These are phyloP conservation scores for Parasteatoda lunata DNA, from an alignment of 2,888 invertebrate species.

Conservation along the genomic window DNA sequence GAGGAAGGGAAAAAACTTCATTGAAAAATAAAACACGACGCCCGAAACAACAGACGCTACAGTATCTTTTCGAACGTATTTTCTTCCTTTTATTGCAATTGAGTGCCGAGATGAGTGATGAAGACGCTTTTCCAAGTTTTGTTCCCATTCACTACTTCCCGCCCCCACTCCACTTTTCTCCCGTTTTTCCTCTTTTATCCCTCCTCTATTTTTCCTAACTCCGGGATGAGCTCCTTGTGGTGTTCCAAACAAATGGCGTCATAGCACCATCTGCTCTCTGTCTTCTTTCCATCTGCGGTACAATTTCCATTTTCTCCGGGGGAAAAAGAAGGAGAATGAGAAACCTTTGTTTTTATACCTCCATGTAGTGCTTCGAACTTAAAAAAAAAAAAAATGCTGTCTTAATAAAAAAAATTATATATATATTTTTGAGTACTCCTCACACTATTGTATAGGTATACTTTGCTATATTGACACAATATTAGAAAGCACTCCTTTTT, in stretches of 20 bases:
- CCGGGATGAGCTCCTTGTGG: not conserved
- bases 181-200: conserved; percentile 1
- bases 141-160: conserved; percentile 3
- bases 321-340: too few relatives aligned
- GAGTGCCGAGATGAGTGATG: conserved; percentile 61
- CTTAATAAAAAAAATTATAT: too few relatives aligned
- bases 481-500: too few relatives aligned
- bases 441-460: too few relatives aligned
- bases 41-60: conserved; percentile 14
- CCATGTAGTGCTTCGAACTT: too few relatives aligned
- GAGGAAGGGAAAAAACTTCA: conserved; percentile 7
- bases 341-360: too few relatives aligned
- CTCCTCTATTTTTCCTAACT: conserved; percentile 17
- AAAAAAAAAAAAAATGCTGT: too few relatives aligned
- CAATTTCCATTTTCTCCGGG: conserved; percentile 14
- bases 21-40: conserved; percentile 26
- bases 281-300: conserved; percentile 31
- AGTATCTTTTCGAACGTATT: not conserved
- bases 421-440: too few relatives aligned
- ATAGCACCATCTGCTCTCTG: conserved; percentile 47
- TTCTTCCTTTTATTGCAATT: conserved; percentile 47
- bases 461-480: too few relatives aligned
- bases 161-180: conserved; percentile 6
- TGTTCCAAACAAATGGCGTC: conserved; percentile 24
- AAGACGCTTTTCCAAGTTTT: conserved; percentile 39